Evolutionary conservation across 2,797 vertebrate genomes (phyloP).

Genomic region (Silurus aristotelis): DNA sequence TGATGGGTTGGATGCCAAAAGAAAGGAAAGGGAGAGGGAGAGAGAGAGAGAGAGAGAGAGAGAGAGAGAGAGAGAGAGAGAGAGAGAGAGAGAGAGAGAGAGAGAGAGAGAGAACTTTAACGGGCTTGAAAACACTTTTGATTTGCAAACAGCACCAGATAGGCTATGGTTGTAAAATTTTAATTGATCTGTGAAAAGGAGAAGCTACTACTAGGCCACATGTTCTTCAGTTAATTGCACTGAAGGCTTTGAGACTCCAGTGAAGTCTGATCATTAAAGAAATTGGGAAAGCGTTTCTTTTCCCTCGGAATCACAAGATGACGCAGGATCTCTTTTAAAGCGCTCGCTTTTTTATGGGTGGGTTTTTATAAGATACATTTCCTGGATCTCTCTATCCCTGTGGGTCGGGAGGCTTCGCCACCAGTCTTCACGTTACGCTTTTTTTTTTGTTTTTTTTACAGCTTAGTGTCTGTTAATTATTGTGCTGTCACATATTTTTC

Average conservation of each 20-base stretch:
- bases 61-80: no score
- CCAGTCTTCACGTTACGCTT: conserved; percentile 33
- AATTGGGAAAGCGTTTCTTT: conserved; percentile 64
- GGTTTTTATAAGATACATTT: conserved; percentile 66
- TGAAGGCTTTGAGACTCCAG: conserved; percentile 66
- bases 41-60: neutral
- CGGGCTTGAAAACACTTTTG: conserved; percentile 74
- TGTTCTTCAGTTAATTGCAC: conserved; percentile 73
- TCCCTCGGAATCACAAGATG: conserved; percentile 72
- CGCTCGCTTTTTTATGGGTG: conserved; percentile 23
- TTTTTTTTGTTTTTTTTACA: conserved; percentile 40
- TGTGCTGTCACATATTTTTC: neutral
- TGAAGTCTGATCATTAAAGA: conserved; percentile 75
- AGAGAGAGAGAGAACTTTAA: conserved; percentile 62
- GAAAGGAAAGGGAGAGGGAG: conserved; percentile 44
- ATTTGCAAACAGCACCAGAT: conserved; percentile 74
- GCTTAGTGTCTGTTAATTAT: conserved; percentile 64
- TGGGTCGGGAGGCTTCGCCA: conserved; percentile 57
- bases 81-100: neutral
- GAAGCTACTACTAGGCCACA: conserved; percentile 74
- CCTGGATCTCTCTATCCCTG: conserved; percentile 65
- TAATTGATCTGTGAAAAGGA: conserved; percentile 79
- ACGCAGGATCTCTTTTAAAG: conserved; percentile 76
- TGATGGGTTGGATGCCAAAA: conserved; percentile 71
- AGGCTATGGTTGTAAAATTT: conserved; percentile 74